These are phyloP conservation scores for Pan troglodytes DNA, from an alignment of 2,113 vertebrate genomes.

Conservation along the genomic window NHGRI_mPanTro3-v2.1_pri NC_072413.2:43425001-43425500, in stretches of 20 bases:
- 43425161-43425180: no score
- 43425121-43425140: no score
- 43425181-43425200: not conserved
- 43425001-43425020: no score
- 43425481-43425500: not conserved
- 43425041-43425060: no score
- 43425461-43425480: not conserved
- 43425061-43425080: no score
- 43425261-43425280: not conserved
- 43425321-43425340: not conserved
- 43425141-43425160: no score
- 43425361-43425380: not conserved
- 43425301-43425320: not conserved
- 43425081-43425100: no score
- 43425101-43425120: no score
- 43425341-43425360: not conserved
- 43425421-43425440: not conserved
- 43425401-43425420: not conserved
- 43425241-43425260: not conserved
- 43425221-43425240: not conserved
- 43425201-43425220: not conserved
- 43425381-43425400: not conserved
- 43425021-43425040: no score
- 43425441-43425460: not conserved
- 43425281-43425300: not conserved